A percentile compares a stretch with the other conserved stretches of the same genome.
phyloP scores from a whole-genome alignment of 2,888 invertebrate species.

The Stenotaenia linearis region DNA sequence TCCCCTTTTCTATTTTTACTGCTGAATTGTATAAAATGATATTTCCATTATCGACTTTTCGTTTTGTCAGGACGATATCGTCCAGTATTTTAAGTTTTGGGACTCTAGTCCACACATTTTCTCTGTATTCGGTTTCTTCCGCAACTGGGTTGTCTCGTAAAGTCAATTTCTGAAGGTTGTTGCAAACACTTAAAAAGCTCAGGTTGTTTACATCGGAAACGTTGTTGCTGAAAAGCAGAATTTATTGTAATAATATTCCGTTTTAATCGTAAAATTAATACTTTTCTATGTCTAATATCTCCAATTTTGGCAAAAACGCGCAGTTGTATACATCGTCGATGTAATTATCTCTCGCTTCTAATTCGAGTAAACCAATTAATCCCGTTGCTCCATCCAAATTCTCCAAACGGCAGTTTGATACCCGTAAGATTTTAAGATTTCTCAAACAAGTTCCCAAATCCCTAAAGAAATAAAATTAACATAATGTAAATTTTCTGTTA shows the following conservation, averaged over 20 bases:
- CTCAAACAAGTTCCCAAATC: conserved; percentile 3
- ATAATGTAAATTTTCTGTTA: neutral
- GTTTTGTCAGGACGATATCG: neutral
- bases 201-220: neutral
- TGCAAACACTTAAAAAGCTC: neutral
- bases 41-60: neutral
- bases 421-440: neutral
- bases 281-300: neutral
- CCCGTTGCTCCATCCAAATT: conserved; percentile 1
- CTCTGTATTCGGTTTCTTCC: neutral
- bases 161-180: neutral
- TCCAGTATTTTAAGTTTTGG: neutral
- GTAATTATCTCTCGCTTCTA: neutral
- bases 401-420: neutral
- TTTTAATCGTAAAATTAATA: neutral
- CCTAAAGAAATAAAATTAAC: neutral
- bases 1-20: neutral
- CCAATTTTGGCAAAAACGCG: neutral
- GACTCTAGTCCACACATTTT: neutral
- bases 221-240: neutral
- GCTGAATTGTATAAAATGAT: neutral
- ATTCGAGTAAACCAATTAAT: neutral
- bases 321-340: neutral
- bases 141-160: neutral
- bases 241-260: neutral